Evolutionary conservation across 2,797 vertebrate species (phyloP).

Genomic region (Esox masquinongy): DNA sequence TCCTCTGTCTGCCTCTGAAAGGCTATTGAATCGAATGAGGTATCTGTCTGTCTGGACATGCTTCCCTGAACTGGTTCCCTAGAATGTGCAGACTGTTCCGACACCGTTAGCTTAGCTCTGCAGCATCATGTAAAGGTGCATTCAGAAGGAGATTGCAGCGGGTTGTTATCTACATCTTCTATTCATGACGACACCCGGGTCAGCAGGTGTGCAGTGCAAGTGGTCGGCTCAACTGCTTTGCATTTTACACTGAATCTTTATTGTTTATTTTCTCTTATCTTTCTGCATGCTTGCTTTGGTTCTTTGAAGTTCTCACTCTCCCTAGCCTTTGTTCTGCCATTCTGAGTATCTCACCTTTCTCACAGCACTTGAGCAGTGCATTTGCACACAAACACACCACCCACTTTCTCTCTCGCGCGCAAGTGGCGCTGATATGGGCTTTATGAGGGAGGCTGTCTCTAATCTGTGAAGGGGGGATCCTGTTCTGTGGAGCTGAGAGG

Average conservation of each 20-base stretch:
- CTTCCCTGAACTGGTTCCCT: not conserved
- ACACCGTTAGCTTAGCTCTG: not conserved
- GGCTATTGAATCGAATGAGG: not conserved
- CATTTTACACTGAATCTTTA: not conserved
- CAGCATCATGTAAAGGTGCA: not conserved
- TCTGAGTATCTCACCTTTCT: not conserved
- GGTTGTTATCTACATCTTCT: not conserved
- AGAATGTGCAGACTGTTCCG: not conserved
- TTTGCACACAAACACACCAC: not conserved
- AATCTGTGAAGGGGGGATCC: slow-evolving; percentile 36
- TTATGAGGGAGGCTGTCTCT: slow-evolving; percentile 25
- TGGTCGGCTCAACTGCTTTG: not conserved
- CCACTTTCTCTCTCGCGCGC: slow-evolving; percentile 14
- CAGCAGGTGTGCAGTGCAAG: not conserved
- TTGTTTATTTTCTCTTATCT: no score
- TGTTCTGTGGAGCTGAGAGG: slow-evolving; percentile 56
- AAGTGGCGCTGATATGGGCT: slow-evolving; percentile 25
- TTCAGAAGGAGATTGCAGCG: not conserved
- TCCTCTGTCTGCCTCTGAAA: not conserved
- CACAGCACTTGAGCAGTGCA: not conserved
- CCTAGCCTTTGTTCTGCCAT: not conserved
- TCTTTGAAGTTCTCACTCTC: not conserved
- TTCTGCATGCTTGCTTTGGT: not conserved
- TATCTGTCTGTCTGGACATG: not conserved
- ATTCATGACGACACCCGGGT: no score